Percentiles rank a stretch among this genome's conserved stretches.
phyloP scores from a whole-genome alignment of 2,113 vertebrate genomes.

The Cinclus mexicanus region DNA sequence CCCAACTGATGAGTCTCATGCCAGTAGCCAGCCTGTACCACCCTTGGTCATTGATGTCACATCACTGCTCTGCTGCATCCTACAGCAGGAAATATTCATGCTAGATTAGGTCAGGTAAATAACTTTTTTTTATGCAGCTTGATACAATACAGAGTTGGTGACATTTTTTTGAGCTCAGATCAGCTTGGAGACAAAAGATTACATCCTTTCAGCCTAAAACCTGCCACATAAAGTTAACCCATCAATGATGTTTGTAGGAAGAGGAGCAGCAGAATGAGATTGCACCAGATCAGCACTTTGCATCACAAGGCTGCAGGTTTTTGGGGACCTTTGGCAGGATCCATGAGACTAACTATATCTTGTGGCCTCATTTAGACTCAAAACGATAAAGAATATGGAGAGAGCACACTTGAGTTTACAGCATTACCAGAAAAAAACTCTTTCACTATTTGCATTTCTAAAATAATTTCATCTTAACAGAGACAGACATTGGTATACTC shows the following conservation, averaged over 20 bases:
- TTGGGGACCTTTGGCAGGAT: background rate
- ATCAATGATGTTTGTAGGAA: background rate
- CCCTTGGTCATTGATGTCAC: background rate
- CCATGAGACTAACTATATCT: background rate
- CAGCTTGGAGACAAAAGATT: background rate
- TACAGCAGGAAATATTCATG: background rate
- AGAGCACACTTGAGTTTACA: background rate
- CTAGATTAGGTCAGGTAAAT: background rate
- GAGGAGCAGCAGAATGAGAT: background rate
- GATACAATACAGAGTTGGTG: background rate
- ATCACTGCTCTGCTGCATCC: background rate
- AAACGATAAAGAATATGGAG: background rate
- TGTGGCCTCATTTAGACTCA: background rate
- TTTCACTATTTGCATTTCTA: background rate
- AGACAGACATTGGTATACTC: background rate
- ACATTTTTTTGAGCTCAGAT: background rate
- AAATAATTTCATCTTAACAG: background rate
- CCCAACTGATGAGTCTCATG: background rate
- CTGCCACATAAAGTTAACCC: background rate
- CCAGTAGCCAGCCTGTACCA: background rate
- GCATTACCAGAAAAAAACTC: background rate
- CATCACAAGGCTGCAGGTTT: background rate
- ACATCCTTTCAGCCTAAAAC: background rate
- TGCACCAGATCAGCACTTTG: background rate
- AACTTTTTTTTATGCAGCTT: background rate